phyloP scores from a whole-genome alignment of 1,140 invertebrate species.

The Popillia japonica region DNA sequence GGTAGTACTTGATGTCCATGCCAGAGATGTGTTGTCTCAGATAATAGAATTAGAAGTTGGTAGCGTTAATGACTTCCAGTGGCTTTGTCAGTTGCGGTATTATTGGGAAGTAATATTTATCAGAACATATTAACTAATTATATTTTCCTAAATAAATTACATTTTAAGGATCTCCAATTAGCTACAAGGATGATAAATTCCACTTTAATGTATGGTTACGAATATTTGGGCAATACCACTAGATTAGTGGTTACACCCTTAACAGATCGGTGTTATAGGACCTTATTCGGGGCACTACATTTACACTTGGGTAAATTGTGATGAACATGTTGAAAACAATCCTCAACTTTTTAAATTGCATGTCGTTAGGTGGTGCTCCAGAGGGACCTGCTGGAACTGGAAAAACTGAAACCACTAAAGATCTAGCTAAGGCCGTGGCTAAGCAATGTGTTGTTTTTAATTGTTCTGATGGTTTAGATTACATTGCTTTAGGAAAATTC shows the following conservation, averaged over 20 bases:
- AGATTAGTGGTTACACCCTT: slow-evolving; percentile 90
- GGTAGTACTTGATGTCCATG: slow-evolving; percentile 93
- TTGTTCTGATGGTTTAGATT: slow-evolving; percentile 93
- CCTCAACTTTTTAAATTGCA: not conserved
- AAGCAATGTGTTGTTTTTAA: slow-evolving; percentile 98
- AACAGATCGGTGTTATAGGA: slow-evolving; percentile 93
- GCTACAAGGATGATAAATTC: slow-evolving; percentile 93
- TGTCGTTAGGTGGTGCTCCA: slow-evolving; percentile 76
- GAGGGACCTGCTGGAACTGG: no score
- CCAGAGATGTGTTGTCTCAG: slow-evolving; percentile 82
- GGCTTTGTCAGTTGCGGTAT: slow-evolving; percentile 89
- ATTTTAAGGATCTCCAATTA: slow-evolving; percentile 69
- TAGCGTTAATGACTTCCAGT: slow-evolving; percentile 85
- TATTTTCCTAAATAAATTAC: not conserved
- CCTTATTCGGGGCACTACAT: slow-evolving; percentile 89
- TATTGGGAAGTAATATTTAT: slow-evolving; percentile 84
- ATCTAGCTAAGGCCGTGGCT: slow-evolving; percentile 94
- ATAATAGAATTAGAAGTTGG: slow-evolving; percentile 74
- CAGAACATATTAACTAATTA: not conserved
- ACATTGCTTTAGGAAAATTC: slow-evolving; percentile 93
- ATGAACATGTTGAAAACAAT: no score
- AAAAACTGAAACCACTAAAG: no score
- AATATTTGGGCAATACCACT: slow-evolving; percentile 91
- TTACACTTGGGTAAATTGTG: slow-evolving; percentile 76
- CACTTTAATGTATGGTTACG: slow-evolving; percentile 98